Evolutionary conservation across 2,797 vertebrate species (phyloP).

Genomic region (Erethizon dorsatum): DNA sequence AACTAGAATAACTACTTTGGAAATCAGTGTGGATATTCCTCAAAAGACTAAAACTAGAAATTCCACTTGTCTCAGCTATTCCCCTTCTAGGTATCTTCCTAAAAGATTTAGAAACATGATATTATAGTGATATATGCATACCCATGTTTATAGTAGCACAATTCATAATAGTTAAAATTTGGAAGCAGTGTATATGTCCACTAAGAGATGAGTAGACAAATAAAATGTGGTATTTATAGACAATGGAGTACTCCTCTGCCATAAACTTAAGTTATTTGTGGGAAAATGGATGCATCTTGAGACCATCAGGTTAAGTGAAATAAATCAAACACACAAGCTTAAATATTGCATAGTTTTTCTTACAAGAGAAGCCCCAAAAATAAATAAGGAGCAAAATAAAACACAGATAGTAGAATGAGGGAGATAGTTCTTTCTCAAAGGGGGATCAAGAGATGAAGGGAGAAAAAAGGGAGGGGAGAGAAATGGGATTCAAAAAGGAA

Average conservation of each 20-base stretch:
- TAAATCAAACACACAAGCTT: not conserved
- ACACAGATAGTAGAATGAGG: not conserved
- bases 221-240: not conserved
- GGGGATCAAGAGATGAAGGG: not conserved
- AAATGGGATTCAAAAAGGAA: not conserved
- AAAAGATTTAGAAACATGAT: not conserved
- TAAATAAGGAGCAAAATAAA: not conserved
- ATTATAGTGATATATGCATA: not conserved
- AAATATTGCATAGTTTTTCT: not conserved
- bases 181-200: not conserved
- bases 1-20: not conserved
- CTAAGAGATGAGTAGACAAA: not conserved
- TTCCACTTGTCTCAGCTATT: not conserved
- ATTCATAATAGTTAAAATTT: not conserved
- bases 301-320: not conserved
- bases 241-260: not conserved
- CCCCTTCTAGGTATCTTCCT: not conserved
- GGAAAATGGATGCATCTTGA: not conserved
- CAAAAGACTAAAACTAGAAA: not conserved
- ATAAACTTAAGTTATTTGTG: not conserved
- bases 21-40: not conserved
- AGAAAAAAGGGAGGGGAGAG: not conserved
- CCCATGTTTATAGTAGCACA: not conserved
- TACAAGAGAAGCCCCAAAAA: not conserved
- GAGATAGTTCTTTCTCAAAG: not conserved